Base-by-base conservation (phyloP, 2,113 vertebrate genomes). In the Colistium nudipinnis region DNA sequence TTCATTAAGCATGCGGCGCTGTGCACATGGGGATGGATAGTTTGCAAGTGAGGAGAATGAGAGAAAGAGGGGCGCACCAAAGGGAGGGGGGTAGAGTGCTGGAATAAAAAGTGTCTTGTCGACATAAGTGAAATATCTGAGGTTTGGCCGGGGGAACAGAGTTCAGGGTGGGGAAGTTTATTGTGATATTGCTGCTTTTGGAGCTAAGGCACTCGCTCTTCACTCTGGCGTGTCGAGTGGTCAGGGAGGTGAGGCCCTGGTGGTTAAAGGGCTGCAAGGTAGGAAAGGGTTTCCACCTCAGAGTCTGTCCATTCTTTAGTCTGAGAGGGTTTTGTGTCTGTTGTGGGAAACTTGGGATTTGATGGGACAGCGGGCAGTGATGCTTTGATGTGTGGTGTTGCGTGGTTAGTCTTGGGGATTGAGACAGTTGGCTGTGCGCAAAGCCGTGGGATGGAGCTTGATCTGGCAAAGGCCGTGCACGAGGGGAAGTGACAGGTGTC, bases 41-140 rank as follows among this genome's bases (percentile, higher is more conserved):
- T 85, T 90, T 88, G 51, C 31, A 68, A 85, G 83, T 80, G 81
- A 84, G 76, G 75, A 52, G 74, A 73, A 36, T 51, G 74, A 73
- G 79, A 62, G 41, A 53, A 52, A 53, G 74, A 79, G 81, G 65
- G 87, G 82, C 25, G 51, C 64, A 70, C 74, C n/a, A 14, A 30
- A 64, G 25, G 28, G 25, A 72, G 59, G 72, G 61, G 47, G 56
- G 65, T 52, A 17, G 45, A 4, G 33, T 7, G 63, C 54, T 87
- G 83, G 89, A 90, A 87, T 84, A 80, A 87, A 89, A 90, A 83
- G 70, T 81, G 80, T 88, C 80, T 77, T 85, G 88, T 90, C 76
- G 60, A 89, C 88, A 87, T 88, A 88, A 86, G 72, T 73, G 52
- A 87, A 89, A 88, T 87, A 85, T 87, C 78, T 88, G 83, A 87